Evolutionary conservation across 2,888 invertebrate species (phyloP).

Genomic region (Melanophora roralis): DNA sequence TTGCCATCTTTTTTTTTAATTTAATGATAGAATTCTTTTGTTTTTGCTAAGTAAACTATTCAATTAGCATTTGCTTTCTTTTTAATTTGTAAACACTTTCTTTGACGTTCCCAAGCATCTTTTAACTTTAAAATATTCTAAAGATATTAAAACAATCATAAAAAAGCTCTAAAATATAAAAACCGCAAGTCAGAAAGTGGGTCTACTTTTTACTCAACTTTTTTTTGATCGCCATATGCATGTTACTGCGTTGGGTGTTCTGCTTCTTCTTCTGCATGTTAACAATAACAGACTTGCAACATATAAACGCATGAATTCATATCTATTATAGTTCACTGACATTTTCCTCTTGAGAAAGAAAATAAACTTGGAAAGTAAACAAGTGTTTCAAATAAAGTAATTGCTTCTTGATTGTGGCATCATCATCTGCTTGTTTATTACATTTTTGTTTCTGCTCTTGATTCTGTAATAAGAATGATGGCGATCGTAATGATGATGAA

Average conservation of each 20-base stretch:
- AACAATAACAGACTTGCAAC: slow-evolving; percentile 19
- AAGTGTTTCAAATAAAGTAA: slow-evolving; percentile 14
- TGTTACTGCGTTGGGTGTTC: not conserved
- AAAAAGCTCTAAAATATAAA: slow-evolving; percentile 5
- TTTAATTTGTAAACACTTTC: too few species aligned
- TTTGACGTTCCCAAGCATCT: too few species aligned
- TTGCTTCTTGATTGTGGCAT: slow-evolving; percentile 36
- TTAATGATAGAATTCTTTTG: too few species aligned
- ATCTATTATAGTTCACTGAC: slow-evolving; percentile 59
- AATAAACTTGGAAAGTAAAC: not conserved
- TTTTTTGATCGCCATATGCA: not conserved
- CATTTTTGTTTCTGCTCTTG: slow-evolving; percentile 31
- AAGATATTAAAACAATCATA: slow-evolving; percentile 24
- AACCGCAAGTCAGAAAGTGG: slow-evolving; percentile 35
- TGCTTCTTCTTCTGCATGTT: not conserved
- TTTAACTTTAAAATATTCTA: not conserved
- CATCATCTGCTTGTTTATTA: slow-evolving; percentile 22
- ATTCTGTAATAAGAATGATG: slow-evolving; percentile 60
- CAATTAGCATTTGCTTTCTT: too few species aligned
- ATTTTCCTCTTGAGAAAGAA: slow-evolving; percentile 34
- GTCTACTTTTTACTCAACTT: slow-evolving; percentile 23
- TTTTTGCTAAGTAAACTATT: too few species aligned
- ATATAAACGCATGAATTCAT: not conserved
- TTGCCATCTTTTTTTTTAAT: too few species aligned
- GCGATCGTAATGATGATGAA: not conserved